These are phyloP conservation scores for Actenoides hombroni DNA, from an alignment of 2,113 vertebrate species.

Conservation along the genomic window DNA sequence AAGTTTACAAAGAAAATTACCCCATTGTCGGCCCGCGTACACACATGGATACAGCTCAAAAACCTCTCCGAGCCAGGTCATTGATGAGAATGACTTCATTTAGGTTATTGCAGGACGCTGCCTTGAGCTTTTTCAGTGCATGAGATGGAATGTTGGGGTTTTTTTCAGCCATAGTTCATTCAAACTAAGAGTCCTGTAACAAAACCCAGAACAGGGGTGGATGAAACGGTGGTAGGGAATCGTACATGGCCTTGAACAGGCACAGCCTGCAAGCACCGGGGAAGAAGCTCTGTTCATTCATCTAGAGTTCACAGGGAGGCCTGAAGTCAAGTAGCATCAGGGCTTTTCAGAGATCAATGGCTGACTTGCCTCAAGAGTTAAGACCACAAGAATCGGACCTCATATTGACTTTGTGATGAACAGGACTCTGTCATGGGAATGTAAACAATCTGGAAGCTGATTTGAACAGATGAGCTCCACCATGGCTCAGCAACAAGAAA, in stretches of 20 bases:
- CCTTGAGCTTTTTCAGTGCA: background rate
- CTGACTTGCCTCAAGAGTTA: background rate
- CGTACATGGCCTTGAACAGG: background rate
- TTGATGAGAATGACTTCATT: background rate
- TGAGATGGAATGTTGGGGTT: background rate
- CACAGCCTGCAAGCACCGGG: background rate
- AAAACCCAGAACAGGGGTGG: background rate
- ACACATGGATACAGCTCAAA: accelerated
- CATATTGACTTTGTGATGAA: background rate
- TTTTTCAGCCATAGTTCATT: background rate
- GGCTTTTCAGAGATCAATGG: background rate
- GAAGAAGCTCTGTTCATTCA: background rate
- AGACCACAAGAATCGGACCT: background rate
- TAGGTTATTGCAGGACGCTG: background rate
- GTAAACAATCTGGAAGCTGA: background rate
- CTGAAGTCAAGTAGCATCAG: background rate
- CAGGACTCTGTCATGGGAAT: background rate
- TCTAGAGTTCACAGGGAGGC: background rate
- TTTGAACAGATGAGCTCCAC: background rate
- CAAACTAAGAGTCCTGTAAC: background rate
- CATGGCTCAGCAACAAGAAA: background rate
- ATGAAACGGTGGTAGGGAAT: background rate
- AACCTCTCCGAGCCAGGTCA: background rate
- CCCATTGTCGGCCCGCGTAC: background rate
- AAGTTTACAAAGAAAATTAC: background rate